Percentiles rank a stretch among this genome's conserved stretches.
These are phyloP conservation scores for Hyperoplus immaculatus DNA, from an alignment of 2,797 vertebrate species.

Conservation along the genomic window DNA sequence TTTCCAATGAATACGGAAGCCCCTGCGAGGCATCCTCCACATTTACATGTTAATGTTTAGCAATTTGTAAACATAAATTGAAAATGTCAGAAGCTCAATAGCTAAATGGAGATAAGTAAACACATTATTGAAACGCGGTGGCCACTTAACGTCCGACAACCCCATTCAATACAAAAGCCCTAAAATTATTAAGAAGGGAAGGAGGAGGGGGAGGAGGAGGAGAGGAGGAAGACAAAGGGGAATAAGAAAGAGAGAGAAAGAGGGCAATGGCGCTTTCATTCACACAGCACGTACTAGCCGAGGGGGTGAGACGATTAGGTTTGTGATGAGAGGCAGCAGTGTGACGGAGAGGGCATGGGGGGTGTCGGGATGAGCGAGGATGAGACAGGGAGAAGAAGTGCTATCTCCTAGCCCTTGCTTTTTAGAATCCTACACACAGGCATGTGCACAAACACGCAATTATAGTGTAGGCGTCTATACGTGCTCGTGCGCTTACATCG, in stretches of 20 bases:
- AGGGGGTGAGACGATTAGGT: constrained; percentile 87
- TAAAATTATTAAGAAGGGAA: constrained; percentile 61
- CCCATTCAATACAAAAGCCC: constrained; percentile 67
- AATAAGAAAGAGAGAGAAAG: constrained; percentile 75
- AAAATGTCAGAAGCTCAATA: constrained; percentile 87
- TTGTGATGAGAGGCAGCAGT: constrained; percentile 87
- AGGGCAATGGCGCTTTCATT: constrained; percentile 84
- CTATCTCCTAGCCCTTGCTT: constrained; percentile 70
- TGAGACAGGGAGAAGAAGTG: constrained; percentile 82
- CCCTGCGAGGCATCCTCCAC: constrained; percentile 77
- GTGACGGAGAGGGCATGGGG: constrained; percentile 85
- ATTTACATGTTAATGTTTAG: constrained; percentile 84
- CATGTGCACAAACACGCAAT: constrained; percentile 27
- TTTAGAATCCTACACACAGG: constrained; percentile 54
- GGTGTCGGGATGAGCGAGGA: constrained; percentile 83
- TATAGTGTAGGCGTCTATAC: constrained; percentile 23
- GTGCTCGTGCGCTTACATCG: not conserved
- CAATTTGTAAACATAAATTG: constrained; percentile 87
- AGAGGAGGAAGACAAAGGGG: constrained; percentile 75
- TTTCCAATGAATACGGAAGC: constrained; percentile 75
- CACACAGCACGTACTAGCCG: constrained; percentile 84
- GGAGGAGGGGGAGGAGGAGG: constrained; percentile 55
- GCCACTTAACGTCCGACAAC: constrained; percentile 79
- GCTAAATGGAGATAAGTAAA: constrained; percentile 86
- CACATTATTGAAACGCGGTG: constrained; percentile 78